These are phyloP conservation scores for Beroe ovata DNA, from an alignment of 37 sponge, comb jelly and placozoan species.

Conservation along the genomic window DNA sequence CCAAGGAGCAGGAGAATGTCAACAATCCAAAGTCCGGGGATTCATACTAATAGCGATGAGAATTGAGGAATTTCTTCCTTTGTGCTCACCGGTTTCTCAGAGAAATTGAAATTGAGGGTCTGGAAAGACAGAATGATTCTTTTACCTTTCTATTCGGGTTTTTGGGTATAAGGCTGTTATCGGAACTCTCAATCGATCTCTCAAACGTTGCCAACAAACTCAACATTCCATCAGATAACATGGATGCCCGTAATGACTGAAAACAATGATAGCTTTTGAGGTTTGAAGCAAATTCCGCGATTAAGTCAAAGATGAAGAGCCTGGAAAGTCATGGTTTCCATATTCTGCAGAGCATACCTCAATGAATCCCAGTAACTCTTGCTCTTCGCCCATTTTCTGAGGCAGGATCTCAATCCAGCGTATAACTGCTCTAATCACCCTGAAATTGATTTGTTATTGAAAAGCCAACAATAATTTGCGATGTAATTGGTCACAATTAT, in stretches of 20 bases:
- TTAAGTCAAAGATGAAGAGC: no score
- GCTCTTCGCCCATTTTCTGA: conserved; percentile 59
- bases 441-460: background rate
- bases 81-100: no score
- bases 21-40: no score
- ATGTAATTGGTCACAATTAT: no score
- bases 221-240: conserved; percentile 50
- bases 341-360: no score
- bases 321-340: no score
- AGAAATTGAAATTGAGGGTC: no score
- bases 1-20: no score
- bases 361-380: background rate
- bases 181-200: conserved; percentile 14
- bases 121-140: background rate
- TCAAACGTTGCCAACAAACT: conserved; percentile 16
- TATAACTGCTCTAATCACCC: conserved; percentile 23
- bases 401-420: conserved; percentile 41
- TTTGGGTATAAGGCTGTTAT: conserved; percentile 13
- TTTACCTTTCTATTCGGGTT: conserved; percentile 26
- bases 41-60: no score
- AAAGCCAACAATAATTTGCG: no score
- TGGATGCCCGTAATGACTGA: background rate
- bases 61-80: no score
- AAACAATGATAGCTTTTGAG: background rate
- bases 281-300: background rate